Percentiles rank a stretch among this genome's conserved stretches.
Evolutionary conservation across 2,113 vertebrate genomes (phyloP).

Genomic region (Ictalurus punctatus): DNA sequence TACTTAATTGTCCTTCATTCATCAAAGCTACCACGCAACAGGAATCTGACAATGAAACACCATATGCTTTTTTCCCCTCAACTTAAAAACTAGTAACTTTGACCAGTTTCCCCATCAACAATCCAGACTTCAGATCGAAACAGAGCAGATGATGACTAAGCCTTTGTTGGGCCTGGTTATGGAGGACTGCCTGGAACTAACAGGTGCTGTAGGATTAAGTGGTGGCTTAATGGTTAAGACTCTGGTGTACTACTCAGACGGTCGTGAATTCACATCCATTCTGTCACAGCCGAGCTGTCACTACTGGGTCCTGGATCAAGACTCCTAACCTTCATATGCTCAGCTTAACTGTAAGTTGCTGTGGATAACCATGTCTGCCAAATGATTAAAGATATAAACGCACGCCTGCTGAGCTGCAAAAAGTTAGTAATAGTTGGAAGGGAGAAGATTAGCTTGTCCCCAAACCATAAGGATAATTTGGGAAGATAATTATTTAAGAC

Average conservation of each 20-base stretch:
- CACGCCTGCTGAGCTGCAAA: not conserved
- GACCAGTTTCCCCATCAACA: too few relatives aligned
- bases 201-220: not conserved
- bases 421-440: not conserved
- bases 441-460: too few relatives aligned
- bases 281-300: not conserved
- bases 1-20: not conserved
- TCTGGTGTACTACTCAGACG: not conserved
- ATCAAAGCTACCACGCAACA: not conserved
- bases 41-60: not conserved
- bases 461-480: not conserved
- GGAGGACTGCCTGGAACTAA: not conserved
- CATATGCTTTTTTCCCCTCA: not conserved
- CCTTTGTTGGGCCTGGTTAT: not conserved
- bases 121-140: not conserved
- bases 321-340: constrained; percentile 7
- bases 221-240: not conserved
- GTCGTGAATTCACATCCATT: not conserved
- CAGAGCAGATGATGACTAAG: not conserved
- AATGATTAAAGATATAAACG: not conserved
- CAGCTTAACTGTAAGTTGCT: not conserved
- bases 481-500: not conserved
- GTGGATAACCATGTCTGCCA: not conserved
- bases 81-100: not conserved
- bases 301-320: not conserved